These are phyloP conservation scores for Phaonia tiefii DNA, from an alignment of 2,888 invertebrate species.

Conservation along the genomic window DNA sequence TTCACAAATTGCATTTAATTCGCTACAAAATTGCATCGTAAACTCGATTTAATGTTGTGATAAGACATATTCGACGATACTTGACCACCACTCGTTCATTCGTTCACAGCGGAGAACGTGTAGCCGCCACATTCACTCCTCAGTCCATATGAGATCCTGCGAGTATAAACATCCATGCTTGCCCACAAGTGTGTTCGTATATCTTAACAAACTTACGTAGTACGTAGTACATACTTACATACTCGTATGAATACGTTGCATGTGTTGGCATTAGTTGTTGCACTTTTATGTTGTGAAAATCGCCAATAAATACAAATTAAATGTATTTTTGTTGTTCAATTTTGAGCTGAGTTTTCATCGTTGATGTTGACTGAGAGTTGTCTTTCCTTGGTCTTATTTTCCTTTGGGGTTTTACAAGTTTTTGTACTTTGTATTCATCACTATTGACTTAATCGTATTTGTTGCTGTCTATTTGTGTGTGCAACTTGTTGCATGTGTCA, in stretches of 20 bases:
- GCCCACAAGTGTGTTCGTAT: conserved; percentile 40
- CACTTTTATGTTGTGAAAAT: conserved; percentile 61
- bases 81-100: conserved; percentile 27
- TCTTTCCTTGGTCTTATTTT: conserved; percentile 9
- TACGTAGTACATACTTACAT: conserved; percentile 7
- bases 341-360: conserved; percentile 8
- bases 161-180: conserved; percentile 49
- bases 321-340: conserved; percentile 65
- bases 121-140: background rate
- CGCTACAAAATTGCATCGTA: conserved; percentile 69
- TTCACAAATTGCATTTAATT: conserved; percentile 74
- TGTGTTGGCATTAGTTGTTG: conserved; percentile 59
- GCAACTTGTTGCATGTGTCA: conserved; percentile 44
- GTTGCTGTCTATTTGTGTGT: too few relatives aligned
- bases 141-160: background rate
- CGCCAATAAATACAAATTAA: conserved; percentile 66
- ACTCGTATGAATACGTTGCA: conserved; percentile 35
- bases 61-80: conserved; percentile 68
- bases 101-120: background rate
- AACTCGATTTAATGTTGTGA: conserved; percentile 72
- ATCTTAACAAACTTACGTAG: background rate
- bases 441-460: conserved; percentile 19
- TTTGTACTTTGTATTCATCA: conserved; percentile 59
- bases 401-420: conserved; percentile 57
- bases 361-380: conserved; percentile 10